phyloP scores from a whole-genome alignment of 2,797 vertebrate species.

The Anisognathus igniventris region DNA sequence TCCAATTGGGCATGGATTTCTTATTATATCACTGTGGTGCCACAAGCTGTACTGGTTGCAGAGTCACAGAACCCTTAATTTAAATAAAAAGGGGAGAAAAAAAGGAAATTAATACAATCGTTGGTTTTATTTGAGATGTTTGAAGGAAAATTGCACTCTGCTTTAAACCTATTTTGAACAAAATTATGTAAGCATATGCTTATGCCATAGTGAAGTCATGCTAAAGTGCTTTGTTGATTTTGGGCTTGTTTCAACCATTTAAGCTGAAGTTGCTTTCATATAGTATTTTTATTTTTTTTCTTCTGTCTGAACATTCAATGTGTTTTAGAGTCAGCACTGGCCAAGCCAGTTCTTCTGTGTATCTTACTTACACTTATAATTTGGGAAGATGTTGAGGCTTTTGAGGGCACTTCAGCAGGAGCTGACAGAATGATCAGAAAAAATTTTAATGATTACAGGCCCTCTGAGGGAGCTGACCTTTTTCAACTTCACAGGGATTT shows the following conservation, averaged over 20 bases:
- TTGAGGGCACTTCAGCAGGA: neutral
- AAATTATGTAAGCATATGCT: neutral
- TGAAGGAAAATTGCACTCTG: neutral
- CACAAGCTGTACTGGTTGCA: constrained; percentile 35
- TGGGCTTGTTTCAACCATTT: neutral
- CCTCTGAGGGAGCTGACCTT: neutral
- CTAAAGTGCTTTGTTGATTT: neutral
- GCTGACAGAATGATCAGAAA: neutral
- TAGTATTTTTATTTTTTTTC: neutral
- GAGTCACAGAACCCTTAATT: constrained; percentile 22
- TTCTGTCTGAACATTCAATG: neutral
- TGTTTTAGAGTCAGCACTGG: neutral
- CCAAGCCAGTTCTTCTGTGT: neutral
- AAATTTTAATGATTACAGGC: neutral
- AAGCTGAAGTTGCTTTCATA: neutral
- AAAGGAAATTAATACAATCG: neutral
- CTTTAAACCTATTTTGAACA: neutral
- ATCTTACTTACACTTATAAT: neutral
- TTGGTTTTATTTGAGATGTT: neutral
- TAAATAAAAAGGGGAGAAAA: neutral
- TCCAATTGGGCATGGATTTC: constrained; percentile 37
- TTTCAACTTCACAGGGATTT: neutral
- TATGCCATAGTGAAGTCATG: neutral
- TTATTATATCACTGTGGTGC: constrained; percentile 33
- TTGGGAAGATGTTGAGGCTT: neutral